Evolutionary conservation across 1,140 invertebrate species (phyloP).

Genomic region (Babylonia areolata): DNA sequence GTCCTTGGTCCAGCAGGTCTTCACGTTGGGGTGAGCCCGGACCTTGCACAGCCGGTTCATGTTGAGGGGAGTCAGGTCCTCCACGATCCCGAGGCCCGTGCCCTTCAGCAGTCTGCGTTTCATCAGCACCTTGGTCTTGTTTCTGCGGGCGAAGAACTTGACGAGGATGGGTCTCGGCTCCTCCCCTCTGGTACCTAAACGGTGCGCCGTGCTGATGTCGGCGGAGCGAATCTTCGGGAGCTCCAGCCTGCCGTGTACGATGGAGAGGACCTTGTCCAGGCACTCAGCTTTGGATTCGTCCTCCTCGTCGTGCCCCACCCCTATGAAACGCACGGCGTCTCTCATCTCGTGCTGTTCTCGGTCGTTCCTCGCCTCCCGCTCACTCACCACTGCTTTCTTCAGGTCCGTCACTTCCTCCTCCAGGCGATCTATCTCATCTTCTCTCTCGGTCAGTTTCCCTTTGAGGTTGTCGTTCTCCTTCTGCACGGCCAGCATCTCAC

Average conservation of each 20-base stretch:
- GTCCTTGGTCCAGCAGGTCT: conserved; percentile 3
- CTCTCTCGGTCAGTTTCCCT: neutral
- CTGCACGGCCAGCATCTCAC: neutral
- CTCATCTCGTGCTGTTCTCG: neutral
- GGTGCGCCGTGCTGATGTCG: neutral
- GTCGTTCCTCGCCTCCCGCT: neutral
- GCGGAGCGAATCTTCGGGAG: neutral
- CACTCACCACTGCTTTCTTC: neutral
- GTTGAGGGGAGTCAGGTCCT: neutral
- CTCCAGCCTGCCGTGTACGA: neutral
- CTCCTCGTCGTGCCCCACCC: neutral
- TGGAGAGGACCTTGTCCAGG: neutral
- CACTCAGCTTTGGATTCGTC: neutral
- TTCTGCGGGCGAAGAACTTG: neutral
- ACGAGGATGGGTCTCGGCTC: neutral
- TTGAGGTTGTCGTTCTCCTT: neutral
- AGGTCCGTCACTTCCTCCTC: neutral
- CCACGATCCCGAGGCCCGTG: neutral
- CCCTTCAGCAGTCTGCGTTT: neutral
- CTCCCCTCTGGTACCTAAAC: neutral
- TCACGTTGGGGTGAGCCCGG: neutral
- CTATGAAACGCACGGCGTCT: neutral
- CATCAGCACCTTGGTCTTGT: neutral
- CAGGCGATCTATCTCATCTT: neutral
- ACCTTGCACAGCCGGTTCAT: neutral